Evolutionary conservation across 1,140 invertebrate genomes (phyloP), one percentile per base, ranked within the genome.

Genomic region (Zaprionus camerounensis): DNA sequence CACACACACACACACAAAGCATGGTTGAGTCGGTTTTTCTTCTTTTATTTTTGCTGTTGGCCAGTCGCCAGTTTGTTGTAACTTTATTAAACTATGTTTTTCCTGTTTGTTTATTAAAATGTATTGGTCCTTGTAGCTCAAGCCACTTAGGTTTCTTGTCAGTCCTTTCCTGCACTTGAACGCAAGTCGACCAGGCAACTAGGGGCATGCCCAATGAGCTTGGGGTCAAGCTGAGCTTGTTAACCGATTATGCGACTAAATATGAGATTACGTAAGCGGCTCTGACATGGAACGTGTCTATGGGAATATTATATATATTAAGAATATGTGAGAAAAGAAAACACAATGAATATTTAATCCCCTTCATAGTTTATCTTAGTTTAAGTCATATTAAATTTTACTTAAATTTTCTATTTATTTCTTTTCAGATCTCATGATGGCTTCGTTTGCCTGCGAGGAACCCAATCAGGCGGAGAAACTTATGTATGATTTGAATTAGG

Each of bases 381-480:
- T 53, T 22, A 24, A 3, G 5, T 44, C 15, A 11, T 49, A 26
- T 44, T n/a, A 17, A 58, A 58, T 31, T 13, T 5, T 1, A 12
- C 5, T 68, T 9, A 70, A 17, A 65, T 34, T 13, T 3, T 70
- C 44, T 49, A 41, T 34, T 3, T 26, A 15, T 64, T n/a, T 17
- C 4, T 1, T 87, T 91, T 1, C 88, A 92, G 91, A 92, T 68
- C 77, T 92, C 22, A 92, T 92, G 91, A 92, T 92, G 91, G 91
- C 91, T 31, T 92, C 91, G 26, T 92, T 92, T 44, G 91, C 91
- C 63, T 92, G 91, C 70, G 91, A 92, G 68, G 91, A 91, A 68
- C 88, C 91, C 11, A 92, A 92, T 57, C 91, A 92, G 73, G 91
- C 91, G 7, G 91, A 92, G 58, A 92, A 92, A 71, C 81, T 92